A percentile compares a stretch with the other conserved stretches of the same genome.
These are phyloP conservation scores for Sparus aurata DNA, from an alignment of 2,797 vertebrate genomes.

Conservation along the genomic window DNA sequence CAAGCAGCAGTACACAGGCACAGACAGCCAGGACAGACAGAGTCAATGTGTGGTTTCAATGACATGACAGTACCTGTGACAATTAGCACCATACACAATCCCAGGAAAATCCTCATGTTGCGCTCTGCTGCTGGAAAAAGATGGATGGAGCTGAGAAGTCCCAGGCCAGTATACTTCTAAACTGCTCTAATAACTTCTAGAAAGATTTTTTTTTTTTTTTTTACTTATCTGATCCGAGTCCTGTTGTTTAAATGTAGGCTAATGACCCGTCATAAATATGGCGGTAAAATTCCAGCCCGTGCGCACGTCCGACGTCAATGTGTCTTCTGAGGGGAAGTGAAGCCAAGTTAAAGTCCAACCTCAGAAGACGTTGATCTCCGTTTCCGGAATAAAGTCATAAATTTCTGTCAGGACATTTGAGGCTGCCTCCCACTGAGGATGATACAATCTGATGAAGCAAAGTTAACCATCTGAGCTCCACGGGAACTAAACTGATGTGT, in stretches of 20 bases:
- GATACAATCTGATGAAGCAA: neutral
- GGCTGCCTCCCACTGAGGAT: neutral
- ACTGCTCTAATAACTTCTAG: rapidly evolving
- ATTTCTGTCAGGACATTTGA: neutral
- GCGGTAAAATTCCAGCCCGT: neutral
- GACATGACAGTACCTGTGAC: conserved; percentile 45
- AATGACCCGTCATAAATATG: rapidly evolving
- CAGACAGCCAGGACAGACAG: no score
- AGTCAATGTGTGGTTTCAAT: neutral
- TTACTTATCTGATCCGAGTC: rapidly evolving
- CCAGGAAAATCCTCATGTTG: conserved; percentile 38
- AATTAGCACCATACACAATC: neutral
- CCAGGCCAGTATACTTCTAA: neutral
- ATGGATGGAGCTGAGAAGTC: neutral
- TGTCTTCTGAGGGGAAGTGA: neutral
- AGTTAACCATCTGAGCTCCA: neutral
- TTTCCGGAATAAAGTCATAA: neutral
- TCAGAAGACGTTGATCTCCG: rapidly evolving
- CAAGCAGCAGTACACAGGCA: no score
- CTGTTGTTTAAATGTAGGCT: no score
- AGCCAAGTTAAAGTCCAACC: neutral
- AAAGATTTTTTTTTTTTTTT: no score
- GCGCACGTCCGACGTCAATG: neutral
- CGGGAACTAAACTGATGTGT: neutral
- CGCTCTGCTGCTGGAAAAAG: neutral